These are phyloP conservation scores for Subanguina moxae DNA, from an alignment of 1,140 invertebrate species.

Conservation along the genomic window DNA sequence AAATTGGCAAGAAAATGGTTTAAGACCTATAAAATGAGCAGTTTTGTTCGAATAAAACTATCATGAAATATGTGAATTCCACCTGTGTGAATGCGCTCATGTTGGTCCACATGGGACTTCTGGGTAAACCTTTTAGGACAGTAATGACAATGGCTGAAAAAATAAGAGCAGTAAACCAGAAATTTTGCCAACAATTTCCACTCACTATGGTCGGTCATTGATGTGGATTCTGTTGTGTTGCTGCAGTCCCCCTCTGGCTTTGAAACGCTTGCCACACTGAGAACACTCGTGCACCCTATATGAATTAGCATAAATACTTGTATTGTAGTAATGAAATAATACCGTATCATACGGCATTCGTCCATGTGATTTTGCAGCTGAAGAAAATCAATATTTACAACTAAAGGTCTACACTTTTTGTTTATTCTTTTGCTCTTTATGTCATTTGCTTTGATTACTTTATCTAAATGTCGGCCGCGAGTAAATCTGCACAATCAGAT, in stretches of 20 bases:
- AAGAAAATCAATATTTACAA: constrained; percentile 6
- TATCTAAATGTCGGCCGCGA: too few species aligned
- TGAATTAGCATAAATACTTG: too few species aligned
- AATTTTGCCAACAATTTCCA: not conserved
- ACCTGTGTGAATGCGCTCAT: constrained; percentile 57
- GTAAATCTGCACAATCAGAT: too few species aligned
- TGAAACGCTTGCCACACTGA: constrained; percentile 47
- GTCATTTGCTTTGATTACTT: too few species aligned
- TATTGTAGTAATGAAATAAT: too few species aligned
- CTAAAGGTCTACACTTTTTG: not conserved
- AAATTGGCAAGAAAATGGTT: constrained; percentile 52
- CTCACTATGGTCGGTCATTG: constrained; percentile 53
- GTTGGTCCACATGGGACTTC: constrained; percentile 57
- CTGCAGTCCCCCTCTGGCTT: constrained; percentile 54
- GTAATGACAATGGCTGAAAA: constrained; percentile 17
- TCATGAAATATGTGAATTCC: not conserved
- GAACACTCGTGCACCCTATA: constrained; percentile 29
- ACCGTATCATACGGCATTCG: constrained; percentile 32
- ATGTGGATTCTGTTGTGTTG: constrained; percentile 54
- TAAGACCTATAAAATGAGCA: constrained; percentile 38
- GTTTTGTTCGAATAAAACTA: not conserved
- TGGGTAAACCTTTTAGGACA: constrained; percentile 54
- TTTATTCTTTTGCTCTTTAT: too few species aligned
- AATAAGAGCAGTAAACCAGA: not conserved
- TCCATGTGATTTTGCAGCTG: constrained; percentile 28